phyloP scores from a whole-genome alignment of 2,113 vertebrate genomes.

The Pelusios castaneus region DNA sequence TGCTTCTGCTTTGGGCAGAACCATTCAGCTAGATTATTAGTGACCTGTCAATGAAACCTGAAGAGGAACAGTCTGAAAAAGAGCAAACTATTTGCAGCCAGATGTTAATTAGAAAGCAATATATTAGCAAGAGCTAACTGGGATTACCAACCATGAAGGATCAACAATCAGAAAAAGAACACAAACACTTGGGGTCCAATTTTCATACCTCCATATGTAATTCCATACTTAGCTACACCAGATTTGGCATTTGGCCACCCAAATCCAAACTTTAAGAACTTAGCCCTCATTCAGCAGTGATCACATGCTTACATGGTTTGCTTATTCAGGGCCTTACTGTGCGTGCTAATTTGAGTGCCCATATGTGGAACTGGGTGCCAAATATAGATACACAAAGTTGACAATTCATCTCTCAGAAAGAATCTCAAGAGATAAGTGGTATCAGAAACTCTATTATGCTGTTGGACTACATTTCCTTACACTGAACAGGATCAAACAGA shows the following conservation, averaged over 20 bases:
- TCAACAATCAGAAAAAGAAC: neutral
- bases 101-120: neutral
- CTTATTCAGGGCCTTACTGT: neutral
- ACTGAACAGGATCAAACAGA: neutral
- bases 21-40: neutral
- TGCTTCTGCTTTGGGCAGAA: slow-evolving; percentile 9
- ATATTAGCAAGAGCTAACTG: neutral
- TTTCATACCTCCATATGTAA: neutral
- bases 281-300: neutral
- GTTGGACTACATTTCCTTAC: neutral
- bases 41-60: neutral
- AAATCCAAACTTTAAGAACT: neutral
- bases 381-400: neutral
- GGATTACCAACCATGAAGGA: neutral
- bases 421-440: neutral
- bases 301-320: neutral
- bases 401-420: neutral
- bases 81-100: neutral
- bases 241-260: neutral
- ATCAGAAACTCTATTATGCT: neutral
- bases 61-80: neutral
- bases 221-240: neutral
- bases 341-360: neutral
- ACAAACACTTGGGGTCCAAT: neutral
- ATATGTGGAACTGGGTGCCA: neutral